Evolutionary conservation across 2,113 vertebrate genomes (phyloP).

Genomic region (Psilopsiagon aurifrons): DNA sequence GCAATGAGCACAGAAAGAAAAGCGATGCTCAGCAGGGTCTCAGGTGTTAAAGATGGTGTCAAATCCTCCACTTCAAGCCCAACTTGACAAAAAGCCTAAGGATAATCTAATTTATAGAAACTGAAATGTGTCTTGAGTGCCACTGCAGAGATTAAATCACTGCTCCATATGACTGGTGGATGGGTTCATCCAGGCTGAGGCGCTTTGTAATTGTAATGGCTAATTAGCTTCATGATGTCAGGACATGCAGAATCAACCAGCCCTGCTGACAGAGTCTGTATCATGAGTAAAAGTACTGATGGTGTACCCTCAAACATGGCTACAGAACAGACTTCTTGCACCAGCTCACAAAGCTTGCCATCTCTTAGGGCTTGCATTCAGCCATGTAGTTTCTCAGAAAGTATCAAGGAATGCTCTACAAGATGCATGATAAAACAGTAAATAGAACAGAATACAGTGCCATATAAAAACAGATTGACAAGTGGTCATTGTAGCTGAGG

Average conservation of each 20-base stretch:
- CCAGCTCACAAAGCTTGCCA: neutral
- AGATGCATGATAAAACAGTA: neutral
- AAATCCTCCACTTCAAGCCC: neutral
- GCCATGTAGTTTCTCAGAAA: neutral
- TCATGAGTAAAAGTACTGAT: neutral
- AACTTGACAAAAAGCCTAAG: neutral
- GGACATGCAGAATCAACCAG: neutral
- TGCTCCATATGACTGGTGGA: neutral
- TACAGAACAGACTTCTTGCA: neutral
- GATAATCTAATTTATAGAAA: neutral
- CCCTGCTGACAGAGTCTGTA: neutral
- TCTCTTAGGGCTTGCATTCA: neutral
- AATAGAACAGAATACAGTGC: neutral
- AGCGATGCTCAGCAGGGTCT: neutral
- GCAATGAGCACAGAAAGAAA: neutral
- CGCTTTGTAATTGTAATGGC: neutral
- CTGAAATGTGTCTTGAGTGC: neutral
- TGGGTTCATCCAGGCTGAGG: neutral
- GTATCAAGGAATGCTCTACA: neutral
- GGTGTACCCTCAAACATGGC: neutral
- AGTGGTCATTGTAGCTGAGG: neutral
- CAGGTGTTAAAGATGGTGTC: neutral
- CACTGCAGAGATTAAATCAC: neutral
- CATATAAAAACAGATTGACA: neutral
- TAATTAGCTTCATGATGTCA: neutral